These are phyloP conservation scores for Ptychochromis oligacanthus DNA, from an alignment of 2,113 vertebrate species.

Conservation along the genomic window DNA sequence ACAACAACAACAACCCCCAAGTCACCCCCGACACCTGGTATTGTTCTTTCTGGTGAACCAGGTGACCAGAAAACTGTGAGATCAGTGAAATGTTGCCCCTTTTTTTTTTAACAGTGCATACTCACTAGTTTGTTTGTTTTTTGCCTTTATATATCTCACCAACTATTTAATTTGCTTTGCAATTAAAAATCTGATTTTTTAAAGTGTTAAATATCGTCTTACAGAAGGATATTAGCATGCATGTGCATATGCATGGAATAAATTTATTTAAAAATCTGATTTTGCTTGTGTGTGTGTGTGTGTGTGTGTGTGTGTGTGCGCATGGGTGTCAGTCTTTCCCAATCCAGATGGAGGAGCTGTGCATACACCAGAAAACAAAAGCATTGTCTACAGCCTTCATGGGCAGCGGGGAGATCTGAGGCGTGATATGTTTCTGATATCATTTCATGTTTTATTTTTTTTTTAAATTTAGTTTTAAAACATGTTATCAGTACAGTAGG, in stretches of 20 bases:
- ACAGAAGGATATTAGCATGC: neutral
- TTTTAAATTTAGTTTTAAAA: neutral
- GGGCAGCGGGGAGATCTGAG: neutral
- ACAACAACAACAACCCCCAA: slow-evolving; percentile 5
- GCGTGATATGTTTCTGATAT: neutral
- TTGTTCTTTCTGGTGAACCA: slow-evolving; percentile 36
- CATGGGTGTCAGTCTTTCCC: slow-evolving; percentile 40
- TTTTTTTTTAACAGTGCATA: too few relatives aligned
- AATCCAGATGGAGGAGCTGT: slow-evolving; percentile 78
- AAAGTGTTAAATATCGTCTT: neutral
- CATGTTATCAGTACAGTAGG: neutral
- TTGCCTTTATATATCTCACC: too few relatives aligned
- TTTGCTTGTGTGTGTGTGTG: neutral
- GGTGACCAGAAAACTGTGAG: slow-evolving; percentile 8
- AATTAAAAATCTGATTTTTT: neutral
- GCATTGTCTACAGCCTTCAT: neutral
- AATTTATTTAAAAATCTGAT: neutral
- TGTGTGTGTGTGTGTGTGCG: neutral
- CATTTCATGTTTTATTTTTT: neutral
- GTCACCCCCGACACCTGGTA: slow-evolving; percentile 54
- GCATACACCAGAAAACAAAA: slow-evolving; percentile 15
- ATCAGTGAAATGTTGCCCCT: neutral
- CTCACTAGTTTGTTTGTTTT: neutral
- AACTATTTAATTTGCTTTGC: neutral
- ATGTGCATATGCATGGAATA: neutral